phyloP scores from a whole-genome alignment of 2,113 vertebrate species.

The Xiphophorus hellerii region DNA sequence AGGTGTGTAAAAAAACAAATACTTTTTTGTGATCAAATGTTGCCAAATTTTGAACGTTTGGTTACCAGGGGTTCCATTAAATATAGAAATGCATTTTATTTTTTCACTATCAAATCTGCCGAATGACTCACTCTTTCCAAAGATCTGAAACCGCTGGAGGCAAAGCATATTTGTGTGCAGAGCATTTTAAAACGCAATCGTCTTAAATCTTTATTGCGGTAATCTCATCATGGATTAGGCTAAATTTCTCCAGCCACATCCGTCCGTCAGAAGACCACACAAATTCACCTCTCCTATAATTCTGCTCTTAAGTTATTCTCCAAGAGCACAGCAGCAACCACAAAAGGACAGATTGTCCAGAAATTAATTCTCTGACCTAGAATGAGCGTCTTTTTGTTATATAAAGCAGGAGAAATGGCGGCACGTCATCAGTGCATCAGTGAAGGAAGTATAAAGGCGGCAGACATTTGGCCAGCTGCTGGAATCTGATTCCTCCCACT shows the following conservation, averaged over 20 bases:
- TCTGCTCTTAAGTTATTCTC: not conserved
- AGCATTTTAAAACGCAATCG: slow-evolving; percentile 44
- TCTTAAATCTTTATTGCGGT: slow-evolving; percentile 40
- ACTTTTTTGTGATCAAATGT: no score
- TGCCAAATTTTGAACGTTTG: no score
- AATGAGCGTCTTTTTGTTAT: slow-evolving; percentile 4
- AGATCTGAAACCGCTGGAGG: slow-evolving; percentile 8
- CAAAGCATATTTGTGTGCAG: slow-evolving; percentile 38
- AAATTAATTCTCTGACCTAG: not conserved
- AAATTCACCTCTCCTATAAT: slow-evolving; percentile 22
- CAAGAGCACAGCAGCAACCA: not conserved
- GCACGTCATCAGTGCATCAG: slow-evolving; percentile 1
- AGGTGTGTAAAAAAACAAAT: no score
- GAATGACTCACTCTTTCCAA: slow-evolving; percentile 35
- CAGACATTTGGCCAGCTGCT: slow-evolving; percentile 73
- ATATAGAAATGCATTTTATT: not conserved
- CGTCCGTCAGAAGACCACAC: slow-evolving; percentile 29
- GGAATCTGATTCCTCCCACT: slow-evolving; percentile 77
- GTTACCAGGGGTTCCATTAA: not conserved
- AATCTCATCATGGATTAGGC: slow-evolving; percentile 50
- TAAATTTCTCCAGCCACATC: slow-evolving; percentile 42
- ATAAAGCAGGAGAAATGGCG: not conserved
- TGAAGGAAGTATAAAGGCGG: slow-evolving; percentile 59
- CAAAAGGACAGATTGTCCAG: not conserved
- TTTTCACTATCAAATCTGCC: slow-evolving; percentile 31